Base-by-base conservation (phyloP, 1,140 invertebrate genomes). In the Manduca sexta region DNA sequence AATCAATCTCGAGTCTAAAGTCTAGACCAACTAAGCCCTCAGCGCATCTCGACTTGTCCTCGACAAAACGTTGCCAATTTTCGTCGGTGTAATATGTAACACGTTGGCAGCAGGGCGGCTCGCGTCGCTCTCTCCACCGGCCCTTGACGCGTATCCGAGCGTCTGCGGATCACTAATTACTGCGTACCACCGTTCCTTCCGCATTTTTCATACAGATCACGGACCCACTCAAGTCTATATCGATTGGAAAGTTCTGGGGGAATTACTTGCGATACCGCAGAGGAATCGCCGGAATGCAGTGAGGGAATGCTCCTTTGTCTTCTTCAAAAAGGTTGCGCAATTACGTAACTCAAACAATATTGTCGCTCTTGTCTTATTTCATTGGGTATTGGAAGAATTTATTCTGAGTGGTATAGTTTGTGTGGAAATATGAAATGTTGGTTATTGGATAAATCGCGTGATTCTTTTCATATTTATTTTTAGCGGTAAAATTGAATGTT, bases 131-230 rank as follows among this genome's bases (percentile, higher is more conserved):
- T 34, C 50, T 0, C 13, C 8, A 37, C 15, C 30, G 26, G 31
- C 29, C 49, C 53, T 35, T 51, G 31, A 41, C 57, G 52, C 49
- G 56, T 49, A 26, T 26, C 41, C 47, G 34, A 39, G 42, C 57
- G 56, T 63, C 58, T 15, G 29, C 34, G 45, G 43, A 31, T 56
- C 75, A 77, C 74, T 80, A 80, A 80, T 80, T 80, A 75, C 70
- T 66, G 60, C 66, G 66, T 70, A 72, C 68, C 71, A 60, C 13
- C 14, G 56, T 41, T 59, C 51, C 53, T 48, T 57, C 60, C 65
- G 59, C 64, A 77, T 80, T 75, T 77, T 77, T 77, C 70, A 80
- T 63, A 68, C 76, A 74, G 76, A 77, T 77, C 76, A 80, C 74
- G 76, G 64, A 73, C 45, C 64, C 60, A 64, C 60, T 67, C 56